These are phyloP conservation scores for Tetrao urogallus DNA, from an alignment of 2,113 vertebrate species.

Conservation along the genomic window DNA sequence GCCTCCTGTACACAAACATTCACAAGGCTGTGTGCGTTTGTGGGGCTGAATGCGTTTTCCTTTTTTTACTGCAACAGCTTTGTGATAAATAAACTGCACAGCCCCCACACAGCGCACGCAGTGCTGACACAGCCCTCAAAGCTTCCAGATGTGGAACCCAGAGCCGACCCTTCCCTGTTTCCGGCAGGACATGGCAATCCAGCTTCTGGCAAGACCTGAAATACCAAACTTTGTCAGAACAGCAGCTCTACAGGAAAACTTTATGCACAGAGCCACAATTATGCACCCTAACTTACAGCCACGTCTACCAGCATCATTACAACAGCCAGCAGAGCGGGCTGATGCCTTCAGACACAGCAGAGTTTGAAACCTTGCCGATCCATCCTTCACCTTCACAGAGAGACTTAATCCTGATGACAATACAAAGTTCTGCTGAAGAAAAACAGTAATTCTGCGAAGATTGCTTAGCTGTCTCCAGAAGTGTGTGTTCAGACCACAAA, in stretches of 20 bases:
- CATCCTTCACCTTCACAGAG: slow-evolving; percentile 45
- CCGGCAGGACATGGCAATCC: neutral
- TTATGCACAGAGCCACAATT: neutral
- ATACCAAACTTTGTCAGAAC: neutral
- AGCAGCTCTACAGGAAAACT: slow-evolving; percentile 4
- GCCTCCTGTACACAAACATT: neutral
- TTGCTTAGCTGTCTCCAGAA: slow-evolving; percentile 54
- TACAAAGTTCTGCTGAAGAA: slow-evolving; percentile 38
- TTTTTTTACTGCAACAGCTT: neutral
- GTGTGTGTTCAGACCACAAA: slow-evolving; percentile 41
- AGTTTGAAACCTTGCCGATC: neutral
- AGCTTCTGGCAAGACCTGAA: neutral
- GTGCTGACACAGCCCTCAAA: neutral
- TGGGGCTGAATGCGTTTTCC: neutral
- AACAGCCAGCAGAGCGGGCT: neutral
- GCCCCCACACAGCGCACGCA: neutral
- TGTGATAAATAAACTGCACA: neutral
- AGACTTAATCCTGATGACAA: slow-evolving; percentile 36
- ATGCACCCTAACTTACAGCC: slow-evolving; percentile 1
- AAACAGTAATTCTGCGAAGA: slow-evolving; percentile 44
- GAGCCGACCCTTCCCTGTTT: neutral
- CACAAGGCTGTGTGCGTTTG: neutral
- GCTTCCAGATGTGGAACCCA: neutral
- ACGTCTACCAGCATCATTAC: neutral
- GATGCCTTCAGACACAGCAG: neutral